Percentiles rank a stretch among this genome's conserved stretches.
phyloP scores from a whole-genome alignment of 2,113 vertebrate species.

The Chionis minor region DNA sequence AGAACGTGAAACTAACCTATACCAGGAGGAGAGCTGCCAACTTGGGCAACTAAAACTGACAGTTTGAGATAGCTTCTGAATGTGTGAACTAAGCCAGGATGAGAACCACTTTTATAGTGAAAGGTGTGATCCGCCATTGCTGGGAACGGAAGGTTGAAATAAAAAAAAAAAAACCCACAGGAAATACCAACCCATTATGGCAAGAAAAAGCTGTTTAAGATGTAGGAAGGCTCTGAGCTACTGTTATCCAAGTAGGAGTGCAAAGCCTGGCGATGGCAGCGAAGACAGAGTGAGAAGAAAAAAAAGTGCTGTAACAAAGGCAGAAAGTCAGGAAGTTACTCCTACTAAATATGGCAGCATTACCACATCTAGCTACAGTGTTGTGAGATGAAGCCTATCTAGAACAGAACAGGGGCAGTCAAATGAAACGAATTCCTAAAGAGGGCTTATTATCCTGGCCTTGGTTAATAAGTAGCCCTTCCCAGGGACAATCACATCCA shows the following conservation, averaged over 20 bases:
- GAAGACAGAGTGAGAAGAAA: neutral
- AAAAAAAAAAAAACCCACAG: neutral
- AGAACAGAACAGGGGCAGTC: neutral
- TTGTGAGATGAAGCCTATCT: neutral
- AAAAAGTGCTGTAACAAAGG: neutral
- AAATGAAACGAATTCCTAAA: neutral
- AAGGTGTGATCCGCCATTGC: neutral
- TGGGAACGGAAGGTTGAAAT: neutral
- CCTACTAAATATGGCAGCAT: neutral
- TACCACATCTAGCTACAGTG: neutral
- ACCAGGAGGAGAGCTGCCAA: neutral
- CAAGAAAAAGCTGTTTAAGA: neutral
- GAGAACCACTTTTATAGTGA: neutral
- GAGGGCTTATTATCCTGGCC: neutral
- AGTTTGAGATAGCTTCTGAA: neutral
- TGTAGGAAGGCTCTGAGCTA: neutral
- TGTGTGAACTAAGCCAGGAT: conserved; percentile 1
- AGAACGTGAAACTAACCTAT: neutral
- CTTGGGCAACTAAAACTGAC: conserved; percentile 26
- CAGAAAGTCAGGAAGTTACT: neutral
- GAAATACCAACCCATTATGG: neutral
- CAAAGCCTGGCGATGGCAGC: neutral
- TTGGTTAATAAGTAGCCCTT: neutral
- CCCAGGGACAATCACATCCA: neutral
- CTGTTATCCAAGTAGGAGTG: neutral